Evolutionary conservation across 2,113 vertebrate species (phyloP).

Genomic region (Aphelocoma coerulescens): DNA sequence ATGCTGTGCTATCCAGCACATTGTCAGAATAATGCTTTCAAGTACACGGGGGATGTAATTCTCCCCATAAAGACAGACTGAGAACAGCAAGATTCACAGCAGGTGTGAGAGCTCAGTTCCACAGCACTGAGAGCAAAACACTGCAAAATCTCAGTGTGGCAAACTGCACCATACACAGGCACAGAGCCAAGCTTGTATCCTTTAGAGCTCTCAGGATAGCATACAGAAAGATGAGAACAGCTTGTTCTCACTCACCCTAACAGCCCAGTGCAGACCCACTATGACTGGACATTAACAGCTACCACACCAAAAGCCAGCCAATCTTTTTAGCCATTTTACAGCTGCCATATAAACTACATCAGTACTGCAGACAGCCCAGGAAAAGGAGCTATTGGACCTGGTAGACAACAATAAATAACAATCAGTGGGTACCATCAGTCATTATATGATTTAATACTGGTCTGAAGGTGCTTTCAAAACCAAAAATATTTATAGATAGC

Average conservation of each 20-base stretch:
- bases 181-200: neutral
- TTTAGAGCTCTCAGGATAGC: neutral
- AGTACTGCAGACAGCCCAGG: neutral
- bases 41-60: neutral
- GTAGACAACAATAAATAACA: neutral
- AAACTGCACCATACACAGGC: neutral
- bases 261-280: neutral
- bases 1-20: neutral
- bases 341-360: neutral
- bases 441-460: neutral
- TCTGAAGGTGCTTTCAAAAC: neutral
- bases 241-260: neutral
- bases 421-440: neutral
- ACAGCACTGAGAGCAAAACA: neutral
- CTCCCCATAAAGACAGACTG: neutral
- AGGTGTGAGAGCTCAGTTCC: neutral
- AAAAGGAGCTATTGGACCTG: neutral
- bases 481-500: neutral
- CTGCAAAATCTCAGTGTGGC: neutral
- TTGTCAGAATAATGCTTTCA: neutral
- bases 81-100: neutral
- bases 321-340: neutral
- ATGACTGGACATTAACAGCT: neutral
- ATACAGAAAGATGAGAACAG: constrained; percentile 2
- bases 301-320: neutral